Conservation (phyloP, 2,797 vertebrate genomes). For the Pseudomugil tenellus region DNA sequence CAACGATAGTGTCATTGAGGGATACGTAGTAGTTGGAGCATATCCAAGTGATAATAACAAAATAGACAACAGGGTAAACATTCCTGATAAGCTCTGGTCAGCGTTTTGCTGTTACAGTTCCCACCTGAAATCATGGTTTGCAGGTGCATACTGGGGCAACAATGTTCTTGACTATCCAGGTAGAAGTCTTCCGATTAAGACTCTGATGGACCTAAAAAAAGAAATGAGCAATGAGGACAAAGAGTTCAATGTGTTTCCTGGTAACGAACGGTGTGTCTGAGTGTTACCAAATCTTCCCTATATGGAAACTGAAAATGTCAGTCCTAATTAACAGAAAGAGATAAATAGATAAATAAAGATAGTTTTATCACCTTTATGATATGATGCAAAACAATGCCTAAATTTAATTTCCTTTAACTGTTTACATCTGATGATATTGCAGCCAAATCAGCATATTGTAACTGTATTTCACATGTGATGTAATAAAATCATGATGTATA, state of each 20-base stretch:
- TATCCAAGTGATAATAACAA: accelerated
- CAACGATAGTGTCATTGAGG: accelerated
- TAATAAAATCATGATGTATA: too few relatives aligned
- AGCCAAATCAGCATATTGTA: too few relatives aligned
- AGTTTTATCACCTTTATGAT: too few relatives aligned
- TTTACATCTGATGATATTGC: too few relatives aligned
- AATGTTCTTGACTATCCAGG: accelerated
- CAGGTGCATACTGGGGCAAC: background rate
- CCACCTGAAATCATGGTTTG: accelerated
- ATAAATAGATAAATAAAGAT: too few relatives aligned
- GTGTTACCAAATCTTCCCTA: too few relatives aligned
- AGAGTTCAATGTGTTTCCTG: background rate
- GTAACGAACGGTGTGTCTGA: too few relatives aligned
- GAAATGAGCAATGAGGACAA: background rate
- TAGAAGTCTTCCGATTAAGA: background rate
- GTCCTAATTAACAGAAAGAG: too few relatives aligned
- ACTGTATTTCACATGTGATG: too few relatives aligned
- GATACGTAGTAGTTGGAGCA: constrained; percentile 1
- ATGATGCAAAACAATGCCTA: too few relatives aligned
- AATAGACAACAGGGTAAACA: accelerated
- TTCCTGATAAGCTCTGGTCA: constrained; percentile 7
- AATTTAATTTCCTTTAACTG: too few relatives aligned
- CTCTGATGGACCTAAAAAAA: accelerated
- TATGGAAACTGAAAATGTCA: too few relatives aligned
- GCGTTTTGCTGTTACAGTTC: background rate